phyloP scores from a whole-genome alignment of 2,888 invertebrate species.

The Plagodis dolabraria region DNA sequence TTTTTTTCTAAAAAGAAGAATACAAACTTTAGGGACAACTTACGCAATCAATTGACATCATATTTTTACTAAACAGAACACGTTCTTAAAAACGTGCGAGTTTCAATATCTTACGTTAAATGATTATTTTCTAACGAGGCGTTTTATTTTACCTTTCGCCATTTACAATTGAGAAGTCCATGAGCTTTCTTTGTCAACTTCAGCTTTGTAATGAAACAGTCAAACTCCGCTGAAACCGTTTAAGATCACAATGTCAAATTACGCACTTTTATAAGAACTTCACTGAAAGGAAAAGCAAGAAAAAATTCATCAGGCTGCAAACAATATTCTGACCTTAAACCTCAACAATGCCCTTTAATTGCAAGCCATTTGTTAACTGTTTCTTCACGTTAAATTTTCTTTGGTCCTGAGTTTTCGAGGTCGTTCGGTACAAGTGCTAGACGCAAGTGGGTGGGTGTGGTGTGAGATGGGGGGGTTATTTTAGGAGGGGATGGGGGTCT shows the following conservation, averaged over 20 bases:
- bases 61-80: too few relatives aligned
- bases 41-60: too few relatives aligned
- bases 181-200: constrained; percentile 7
- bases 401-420: constrained; percentile 69
- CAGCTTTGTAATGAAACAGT: constrained; percentile 15
- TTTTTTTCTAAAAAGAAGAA: too few relatives aligned
- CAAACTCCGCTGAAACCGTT: constrained; percentile 13
- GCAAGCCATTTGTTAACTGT: constrained; percentile 43
- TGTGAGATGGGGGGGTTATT: constrained; percentile 14
- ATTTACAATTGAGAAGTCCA: constrained; percentile 11
- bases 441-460: constrained; percentile 51
- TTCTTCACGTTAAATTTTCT: constrained; percentile 33
- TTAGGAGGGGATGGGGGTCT: constrained; percentile 41
- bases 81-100: too few relatives aligned
- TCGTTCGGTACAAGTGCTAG: constrained; percentile 68
- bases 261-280: constrained; percentile 26
- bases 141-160: background rate
- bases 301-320: constrained; percentile 41
- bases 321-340: constrained; percentile 47
- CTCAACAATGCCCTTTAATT: constrained; percentile 53
- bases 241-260: constrained; percentile 21
- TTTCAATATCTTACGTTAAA: too few relatives aligned
- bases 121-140: too few relatives aligned
- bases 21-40: too few relatives aligned
- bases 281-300: constrained; percentile 36